These are phyloP conservation scores for Phrynocephalus forsythii DNA, from an alignment of 2,797 vertebrate species.

Conservation along the genomic window DNA sequence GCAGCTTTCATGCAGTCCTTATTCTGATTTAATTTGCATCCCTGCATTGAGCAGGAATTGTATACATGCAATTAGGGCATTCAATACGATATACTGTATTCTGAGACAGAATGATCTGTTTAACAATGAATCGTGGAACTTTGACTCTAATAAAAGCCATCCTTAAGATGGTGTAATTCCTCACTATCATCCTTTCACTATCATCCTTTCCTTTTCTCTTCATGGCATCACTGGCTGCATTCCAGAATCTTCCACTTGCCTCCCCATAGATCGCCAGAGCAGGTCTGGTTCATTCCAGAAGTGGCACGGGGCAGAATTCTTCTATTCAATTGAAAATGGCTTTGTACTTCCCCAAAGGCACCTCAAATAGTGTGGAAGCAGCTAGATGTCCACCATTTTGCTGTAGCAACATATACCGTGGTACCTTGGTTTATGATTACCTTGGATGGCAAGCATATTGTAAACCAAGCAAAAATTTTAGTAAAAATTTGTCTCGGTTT, in stretches of 20 bases:
- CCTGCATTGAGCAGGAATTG: too few species aligned
- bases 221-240: neutral
- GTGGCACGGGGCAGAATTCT: neutral
- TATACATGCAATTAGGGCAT: neutral
- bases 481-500: too few species aligned
- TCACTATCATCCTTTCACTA: neutral
- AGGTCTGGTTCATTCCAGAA: neutral
- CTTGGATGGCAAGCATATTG: too few species aligned
- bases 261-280: rapidly evolving
- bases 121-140: neutral
- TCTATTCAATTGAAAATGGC: too few species aligned
- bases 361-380: neutral
- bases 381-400: too few species aligned
- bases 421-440: too few species aligned
- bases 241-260: slow-evolving; percentile 4
- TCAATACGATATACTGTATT: neutral
- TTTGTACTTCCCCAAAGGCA: neutral
- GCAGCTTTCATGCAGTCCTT: neutral
- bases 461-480: too few species aligned
- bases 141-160: slow-evolving; percentile 17
- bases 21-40: too few species aligned
- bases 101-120: neutral
- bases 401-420: neutral
- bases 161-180: slow-evolving; percentile 7
- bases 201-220: neutral